phyloP scores from a whole-genome alignment of 2,888 invertebrate species.

The Slavum lentiscoides region DNA sequence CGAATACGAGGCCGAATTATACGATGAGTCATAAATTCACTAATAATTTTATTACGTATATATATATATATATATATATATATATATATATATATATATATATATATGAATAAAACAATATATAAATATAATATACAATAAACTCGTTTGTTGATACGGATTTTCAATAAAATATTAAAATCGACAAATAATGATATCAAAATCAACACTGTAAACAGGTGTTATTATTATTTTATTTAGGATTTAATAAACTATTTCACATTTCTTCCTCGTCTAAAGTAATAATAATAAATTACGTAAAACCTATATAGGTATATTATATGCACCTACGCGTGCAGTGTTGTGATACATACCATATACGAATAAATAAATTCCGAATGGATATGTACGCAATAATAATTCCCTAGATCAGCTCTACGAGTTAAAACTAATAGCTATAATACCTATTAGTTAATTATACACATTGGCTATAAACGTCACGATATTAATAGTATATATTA shows the following conservation, averaged over 20 bases:
- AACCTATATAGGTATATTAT: too few relatives aligned
- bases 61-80: background rate
- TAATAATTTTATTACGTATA: slow-evolving; percentile 14
- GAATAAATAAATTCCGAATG: too few relatives aligned
- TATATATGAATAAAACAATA: too few relatives aligned
- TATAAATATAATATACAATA: background rate
- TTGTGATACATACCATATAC: too few relatives aligned
- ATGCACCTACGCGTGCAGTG: too few relatives aligned
- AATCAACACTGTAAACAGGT: background rate
- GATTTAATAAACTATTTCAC: too few relatives aligned
- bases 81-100: too few relatives aligned
- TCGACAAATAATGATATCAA: background rate
- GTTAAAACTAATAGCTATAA: too few relatives aligned
- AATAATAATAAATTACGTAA: too few relatives aligned
- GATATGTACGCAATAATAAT: too few relatives aligned
- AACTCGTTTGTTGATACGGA: background rate
- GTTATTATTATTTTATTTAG: background rate
- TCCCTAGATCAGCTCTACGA: too few relatives aligned
- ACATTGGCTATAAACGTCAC: background rate
- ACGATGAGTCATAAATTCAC: slow-evolving; percentile 10
- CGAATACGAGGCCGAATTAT: slow-evolving; percentile 4
- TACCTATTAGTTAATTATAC: background rate
- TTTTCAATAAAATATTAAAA: background rate
- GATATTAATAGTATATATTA: background rate
- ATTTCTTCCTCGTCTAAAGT: too few relatives aligned